Conservation (phyloP, 2,888 invertebrate species). For the Brachycybe producta region DNA sequence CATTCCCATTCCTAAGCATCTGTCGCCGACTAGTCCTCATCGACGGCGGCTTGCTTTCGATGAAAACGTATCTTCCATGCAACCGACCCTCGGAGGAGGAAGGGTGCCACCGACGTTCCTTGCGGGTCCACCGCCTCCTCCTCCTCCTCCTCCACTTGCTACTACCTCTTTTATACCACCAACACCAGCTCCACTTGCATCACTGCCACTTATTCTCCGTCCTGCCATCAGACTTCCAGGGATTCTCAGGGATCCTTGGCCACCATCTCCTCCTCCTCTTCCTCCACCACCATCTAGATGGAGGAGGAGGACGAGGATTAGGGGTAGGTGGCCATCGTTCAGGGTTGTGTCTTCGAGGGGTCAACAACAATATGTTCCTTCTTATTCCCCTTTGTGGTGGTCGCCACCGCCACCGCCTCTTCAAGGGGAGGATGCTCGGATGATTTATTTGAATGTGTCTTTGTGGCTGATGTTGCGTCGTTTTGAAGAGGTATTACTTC, state of each 20-base stretch:
- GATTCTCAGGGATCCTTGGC: not conserved
- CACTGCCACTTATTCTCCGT: not conserved
- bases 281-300: not conserved
- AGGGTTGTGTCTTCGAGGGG: constrained; percentile 1
- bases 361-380: no score
- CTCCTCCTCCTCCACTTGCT: no score
- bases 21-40: no score
- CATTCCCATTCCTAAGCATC: constrained; percentile 17
- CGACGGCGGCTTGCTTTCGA: no score
- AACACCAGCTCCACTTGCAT: constrained; percentile 32
- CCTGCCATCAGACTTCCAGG: not conserved
- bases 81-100: not conserved
- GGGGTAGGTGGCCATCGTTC: no score
- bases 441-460: constrained; percentile 49
- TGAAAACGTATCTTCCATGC: no score
- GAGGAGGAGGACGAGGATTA: no score
- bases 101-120: no score
- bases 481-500: constrained; percentile 56
- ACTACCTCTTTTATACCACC: no score
- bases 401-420: not conserved
- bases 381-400: no score
- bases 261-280: not conserved
- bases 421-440: constrained; percentile 46
- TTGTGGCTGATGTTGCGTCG: constrained; percentile 47
- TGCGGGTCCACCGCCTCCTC: not conserved